Percentiles rank a stretch among this genome's conserved stretches.
Evolutionary conservation across 2,888 invertebrate genomes (phyloP).

Genomic region (Hemaris fuciformis): DNA sequence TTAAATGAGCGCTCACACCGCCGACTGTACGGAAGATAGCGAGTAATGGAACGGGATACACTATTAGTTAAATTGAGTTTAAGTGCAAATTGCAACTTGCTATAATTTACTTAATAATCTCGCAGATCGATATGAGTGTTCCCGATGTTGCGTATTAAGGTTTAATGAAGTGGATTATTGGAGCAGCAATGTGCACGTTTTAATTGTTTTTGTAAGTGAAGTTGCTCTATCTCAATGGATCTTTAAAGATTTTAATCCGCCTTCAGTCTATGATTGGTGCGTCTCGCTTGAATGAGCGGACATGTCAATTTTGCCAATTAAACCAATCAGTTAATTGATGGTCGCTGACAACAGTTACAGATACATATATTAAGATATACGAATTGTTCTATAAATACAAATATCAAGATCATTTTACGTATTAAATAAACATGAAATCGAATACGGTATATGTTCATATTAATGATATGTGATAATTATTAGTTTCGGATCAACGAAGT

Average conservation of each 20-base stretch:
- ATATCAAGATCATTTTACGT: not conserved
- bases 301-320: not conserved
- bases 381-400: not conserved
- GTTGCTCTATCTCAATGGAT: not conserved
- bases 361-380: not conserved
- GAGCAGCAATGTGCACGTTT: not conserved
- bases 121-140: not conserved
- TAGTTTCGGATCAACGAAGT: no score
- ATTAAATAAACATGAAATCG: not conserved
- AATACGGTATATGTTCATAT: not conserved
- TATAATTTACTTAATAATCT: slow-evolving; percentile 8
- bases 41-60: slow-evolving; percentile 12
- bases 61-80: slow-evolving; percentile 28
- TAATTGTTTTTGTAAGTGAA: not conserved
- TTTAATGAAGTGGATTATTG: not conserved
- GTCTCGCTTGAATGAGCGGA: not conserved
- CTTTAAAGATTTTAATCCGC: not conserved
- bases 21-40: slow-evolving; percentile 16
- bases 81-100: slow-evolving; percentile 25
- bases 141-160: not conserved
- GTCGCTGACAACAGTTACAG: not conserved
- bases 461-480: not conserved
- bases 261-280: not conserved
- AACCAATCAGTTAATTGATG: not conserved
- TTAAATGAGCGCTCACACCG: slow-evolving; percentile 38